phyloP scores from a whole-genome alignment of 2,113 vertebrate species.

The Hipposideros armiger region DNA sequence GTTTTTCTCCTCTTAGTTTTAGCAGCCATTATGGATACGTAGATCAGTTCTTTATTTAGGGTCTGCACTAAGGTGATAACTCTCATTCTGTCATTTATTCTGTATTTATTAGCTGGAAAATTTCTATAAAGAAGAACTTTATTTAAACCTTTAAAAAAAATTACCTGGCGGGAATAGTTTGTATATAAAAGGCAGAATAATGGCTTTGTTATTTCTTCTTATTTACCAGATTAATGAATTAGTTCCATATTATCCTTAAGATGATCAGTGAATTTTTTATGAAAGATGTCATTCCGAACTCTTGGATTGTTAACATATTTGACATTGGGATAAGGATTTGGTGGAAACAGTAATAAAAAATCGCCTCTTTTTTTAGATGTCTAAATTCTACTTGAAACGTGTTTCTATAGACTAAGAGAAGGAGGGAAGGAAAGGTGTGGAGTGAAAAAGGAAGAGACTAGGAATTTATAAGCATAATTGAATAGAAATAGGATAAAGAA shows the following conservation, averaged over 20 bases:
- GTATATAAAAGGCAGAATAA: neutral
- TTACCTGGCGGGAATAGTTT: neutral
- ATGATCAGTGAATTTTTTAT: neutral
- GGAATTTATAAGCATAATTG: neutral
- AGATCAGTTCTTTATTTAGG: neutral
- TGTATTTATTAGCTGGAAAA: neutral
- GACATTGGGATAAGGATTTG: neutral
- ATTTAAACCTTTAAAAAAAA: neutral
- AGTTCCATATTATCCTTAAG: neutral
- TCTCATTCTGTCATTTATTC: neutral
- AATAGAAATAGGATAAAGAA: too few species aligned
- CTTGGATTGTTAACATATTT: neutral
- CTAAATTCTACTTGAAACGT: neutral
- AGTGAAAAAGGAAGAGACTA: neutral
- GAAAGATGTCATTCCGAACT: neutral
- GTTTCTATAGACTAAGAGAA: neutral
- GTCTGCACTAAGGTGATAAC: neutral
- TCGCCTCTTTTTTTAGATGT: neutral
- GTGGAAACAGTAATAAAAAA: neutral
- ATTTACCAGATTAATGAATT: neutral
- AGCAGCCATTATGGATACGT: neutral
- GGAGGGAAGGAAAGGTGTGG: neutral
- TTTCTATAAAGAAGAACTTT: neutral
- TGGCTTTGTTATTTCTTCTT: neutral
- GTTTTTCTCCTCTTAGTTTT: neutral